Evolutionary conservation across 2,797 vertebrate species (phyloP).

Genomic region (Anguilla obscura): DNA sequence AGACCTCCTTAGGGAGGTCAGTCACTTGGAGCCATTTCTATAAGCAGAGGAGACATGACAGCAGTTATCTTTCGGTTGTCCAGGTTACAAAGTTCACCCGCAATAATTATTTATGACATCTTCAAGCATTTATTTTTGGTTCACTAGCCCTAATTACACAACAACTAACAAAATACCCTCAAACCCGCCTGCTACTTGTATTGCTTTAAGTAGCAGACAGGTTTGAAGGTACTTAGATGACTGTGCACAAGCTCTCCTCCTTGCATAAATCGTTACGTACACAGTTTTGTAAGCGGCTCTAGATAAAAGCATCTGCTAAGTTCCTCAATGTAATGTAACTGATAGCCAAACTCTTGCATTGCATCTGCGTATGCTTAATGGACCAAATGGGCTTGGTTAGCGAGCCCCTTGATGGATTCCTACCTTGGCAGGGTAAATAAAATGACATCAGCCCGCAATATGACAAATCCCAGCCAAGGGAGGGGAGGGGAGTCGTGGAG

Average conservation of each 20-base stretch:
- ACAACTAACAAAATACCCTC: background rate
- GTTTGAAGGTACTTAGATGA: too few relatives aligned
- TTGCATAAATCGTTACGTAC: background rate
- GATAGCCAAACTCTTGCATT: background rate
- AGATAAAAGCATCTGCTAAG: background rate
- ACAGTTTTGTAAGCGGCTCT: background rate
- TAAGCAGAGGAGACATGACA: slow-evolving; percentile 15
- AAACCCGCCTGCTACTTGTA: background rate
- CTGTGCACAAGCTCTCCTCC: too few relatives aligned
- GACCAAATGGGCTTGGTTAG: background rate
- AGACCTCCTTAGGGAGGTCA: slow-evolving; percentile 85
- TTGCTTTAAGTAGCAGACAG: background rate
- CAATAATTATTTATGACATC: background rate
- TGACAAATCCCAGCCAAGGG: background rate
- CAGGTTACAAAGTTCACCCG: background rate
- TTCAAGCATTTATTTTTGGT: background rate
- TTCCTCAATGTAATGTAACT: background rate
- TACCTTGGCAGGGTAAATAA: background rate
- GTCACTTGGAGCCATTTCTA: slow-evolving; percentile 87
- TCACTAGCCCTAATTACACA: background rate
- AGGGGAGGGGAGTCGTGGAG: background rate
- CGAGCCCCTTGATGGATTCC: background rate
- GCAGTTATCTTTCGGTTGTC: background rate
- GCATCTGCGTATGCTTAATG: background rate
- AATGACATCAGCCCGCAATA: background rate